Evolutionary conservation across 2,888 invertebrate species (phyloP).

Genomic region (Fissipunctia ypsillon): DNA sequence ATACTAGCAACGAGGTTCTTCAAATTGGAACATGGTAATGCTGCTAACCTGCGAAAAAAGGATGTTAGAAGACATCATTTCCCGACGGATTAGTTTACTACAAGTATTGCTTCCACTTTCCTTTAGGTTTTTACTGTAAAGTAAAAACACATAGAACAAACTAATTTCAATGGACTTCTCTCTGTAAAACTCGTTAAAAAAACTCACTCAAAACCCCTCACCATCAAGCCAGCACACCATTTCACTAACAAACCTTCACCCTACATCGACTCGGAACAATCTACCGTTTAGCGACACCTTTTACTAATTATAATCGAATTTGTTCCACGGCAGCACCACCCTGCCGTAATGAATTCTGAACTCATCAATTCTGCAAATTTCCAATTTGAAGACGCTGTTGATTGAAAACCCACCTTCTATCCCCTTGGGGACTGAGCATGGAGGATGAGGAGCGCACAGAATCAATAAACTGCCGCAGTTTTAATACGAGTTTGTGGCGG

Average conservation of each 20-base stretch:
- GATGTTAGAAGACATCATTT: background rate
- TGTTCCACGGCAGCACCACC: constrained; percentile 35
- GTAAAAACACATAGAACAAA: background rate
- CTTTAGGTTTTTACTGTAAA: background rate
- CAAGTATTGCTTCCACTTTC: background rate
- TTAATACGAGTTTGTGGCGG: background rate
- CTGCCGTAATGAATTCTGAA: constrained; percentile 64
- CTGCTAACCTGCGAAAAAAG: background rate
- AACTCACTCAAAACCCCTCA: background rate
- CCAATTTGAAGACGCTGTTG: constrained; percentile 67
- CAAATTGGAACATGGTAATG: background rate
- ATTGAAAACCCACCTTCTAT: constrained; percentile 62
- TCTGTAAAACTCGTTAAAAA: background rate
- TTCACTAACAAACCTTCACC: constrained; percentile 2
- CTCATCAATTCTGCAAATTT: constrained; percentile 71
- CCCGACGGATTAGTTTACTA: background rate
- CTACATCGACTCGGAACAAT: constrained; percentile 24
- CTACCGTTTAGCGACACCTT: constrained; percentile 41
- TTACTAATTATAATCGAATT: constrained; percentile 63
- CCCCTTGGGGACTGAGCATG: constrained; percentile 23
- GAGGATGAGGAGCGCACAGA: constrained; percentile 25
- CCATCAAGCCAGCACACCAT: background rate
- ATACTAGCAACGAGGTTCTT: background rate
- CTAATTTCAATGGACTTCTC: too few species aligned
- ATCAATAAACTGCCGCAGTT: background rate